Conservation (phyloP, 2,888 invertebrate species). For the Pseudoips prasinana region DNA sequence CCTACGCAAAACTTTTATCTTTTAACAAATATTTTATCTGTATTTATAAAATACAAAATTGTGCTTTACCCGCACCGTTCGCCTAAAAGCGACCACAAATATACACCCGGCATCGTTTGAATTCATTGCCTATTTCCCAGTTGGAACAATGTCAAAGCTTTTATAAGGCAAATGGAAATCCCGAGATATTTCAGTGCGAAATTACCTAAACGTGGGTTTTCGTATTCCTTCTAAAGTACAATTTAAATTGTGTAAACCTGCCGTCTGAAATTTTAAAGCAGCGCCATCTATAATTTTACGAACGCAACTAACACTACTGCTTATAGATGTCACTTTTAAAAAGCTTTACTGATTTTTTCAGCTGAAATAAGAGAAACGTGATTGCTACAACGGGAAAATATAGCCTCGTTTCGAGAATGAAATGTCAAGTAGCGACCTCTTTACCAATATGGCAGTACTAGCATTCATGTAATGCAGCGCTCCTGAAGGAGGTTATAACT, state of each 20-base stretch:
- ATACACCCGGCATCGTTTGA: conserved; percentile 19
- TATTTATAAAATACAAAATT: conserved; percentile 17
- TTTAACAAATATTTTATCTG: conserved; percentile 18
- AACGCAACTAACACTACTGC: no score
- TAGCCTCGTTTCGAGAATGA: no score
- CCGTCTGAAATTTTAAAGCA: no score
- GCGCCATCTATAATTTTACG: conserved; percentile 18
- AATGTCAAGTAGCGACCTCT: no score
- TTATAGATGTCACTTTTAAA: no score
- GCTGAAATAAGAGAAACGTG: no score
- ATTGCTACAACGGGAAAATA: no score
- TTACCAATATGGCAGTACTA: no score
- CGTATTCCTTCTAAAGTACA: conserved; percentile 2
- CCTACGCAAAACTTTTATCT: conserved; percentile 11
- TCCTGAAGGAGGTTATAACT: background rate
- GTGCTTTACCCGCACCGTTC: conserved; percentile 4
- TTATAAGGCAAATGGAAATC: conserved; percentile 19
- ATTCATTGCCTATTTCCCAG: conserved; percentile 32
- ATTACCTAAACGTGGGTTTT: conserved; percentile 13
- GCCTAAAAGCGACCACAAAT: conserved; percentile 18
- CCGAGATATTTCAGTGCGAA: conserved; percentile 21
- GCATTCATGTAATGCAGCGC: no score
- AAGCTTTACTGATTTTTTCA: no score
- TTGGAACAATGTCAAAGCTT: conserved; percentile 21
- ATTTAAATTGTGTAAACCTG: no score